phyloP scores from a whole-genome alignment of 2,113 vertebrate species.

The Pteruthius melanotis region DNA sequence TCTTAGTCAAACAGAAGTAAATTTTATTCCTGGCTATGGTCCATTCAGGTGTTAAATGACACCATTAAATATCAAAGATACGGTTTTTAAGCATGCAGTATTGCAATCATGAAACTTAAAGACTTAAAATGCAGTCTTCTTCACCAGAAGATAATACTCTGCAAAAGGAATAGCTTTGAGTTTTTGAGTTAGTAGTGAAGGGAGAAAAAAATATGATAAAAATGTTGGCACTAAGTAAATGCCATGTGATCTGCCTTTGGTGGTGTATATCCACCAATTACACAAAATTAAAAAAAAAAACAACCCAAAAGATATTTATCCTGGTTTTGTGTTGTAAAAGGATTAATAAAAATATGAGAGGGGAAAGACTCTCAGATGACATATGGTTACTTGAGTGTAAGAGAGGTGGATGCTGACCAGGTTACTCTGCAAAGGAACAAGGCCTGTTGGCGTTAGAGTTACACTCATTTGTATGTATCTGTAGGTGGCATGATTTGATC shows the following conservation, averaged over 20 bases:
- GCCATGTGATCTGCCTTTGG: background rate
- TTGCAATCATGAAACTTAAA: background rate
- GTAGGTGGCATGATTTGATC: background rate
- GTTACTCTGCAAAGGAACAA: background rate
- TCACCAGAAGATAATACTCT: background rate
- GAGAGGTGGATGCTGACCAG: background rate
- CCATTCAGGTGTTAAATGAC: slow-evolving; percentile 1
- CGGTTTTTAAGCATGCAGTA: background rate
- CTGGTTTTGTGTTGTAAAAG: background rate
- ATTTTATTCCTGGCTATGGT: slow-evolving; percentile 5
- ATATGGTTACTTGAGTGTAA: accelerated
- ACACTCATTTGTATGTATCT: background rate
- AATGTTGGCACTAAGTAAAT: background rate
- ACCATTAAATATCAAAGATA: background rate
- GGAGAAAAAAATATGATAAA: background rate
- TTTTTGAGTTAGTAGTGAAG: background rate
- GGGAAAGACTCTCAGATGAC: accelerated
- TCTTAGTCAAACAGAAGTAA: slow-evolving; percentile 13
- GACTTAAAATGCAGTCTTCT: background rate
- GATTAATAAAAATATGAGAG: background rate
- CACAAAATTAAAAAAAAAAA: background rate
- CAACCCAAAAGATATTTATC: background rate
- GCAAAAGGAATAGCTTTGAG: background rate
- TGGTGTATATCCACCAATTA: background rate
- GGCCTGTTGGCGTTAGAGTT: background rate